These are phyloP conservation scores for Porites australiensis DNA, from an alignment of 64 coral and sea anemone species.

Conservation along the genomic window DNA sequence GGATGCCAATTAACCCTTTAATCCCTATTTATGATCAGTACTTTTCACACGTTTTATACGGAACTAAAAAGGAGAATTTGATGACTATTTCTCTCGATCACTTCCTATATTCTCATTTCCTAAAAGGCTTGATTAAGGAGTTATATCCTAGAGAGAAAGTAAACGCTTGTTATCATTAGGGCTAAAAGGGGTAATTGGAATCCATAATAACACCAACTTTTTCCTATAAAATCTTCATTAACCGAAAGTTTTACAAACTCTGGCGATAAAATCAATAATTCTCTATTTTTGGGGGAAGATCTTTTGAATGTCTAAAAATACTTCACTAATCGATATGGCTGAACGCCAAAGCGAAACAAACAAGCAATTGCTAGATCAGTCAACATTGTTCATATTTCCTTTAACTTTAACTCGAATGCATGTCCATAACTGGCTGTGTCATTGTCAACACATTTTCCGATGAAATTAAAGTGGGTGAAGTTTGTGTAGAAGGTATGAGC, in stretches of 20 bases:
- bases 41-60: no score
- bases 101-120: no score
- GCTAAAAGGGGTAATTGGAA: neutral
- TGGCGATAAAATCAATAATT: conserved; percentile 46
- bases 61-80: no score
- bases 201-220: conserved; percentile 30
- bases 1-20: neutral
- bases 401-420: conserved; percentile 94
- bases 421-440: conserved; percentile 95
- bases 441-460: conserved; percentile 92
- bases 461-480: conserved; percentile 94
- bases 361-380: conserved; percentile 11
- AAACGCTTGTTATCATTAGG: no score
- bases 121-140: no score
- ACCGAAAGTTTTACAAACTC: conserved; percentile 60
- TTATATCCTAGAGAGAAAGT: no score
- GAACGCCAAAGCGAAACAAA: conserved; percentile 61
- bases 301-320: conserved; percentile 37
- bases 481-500: conserved; percentile 92
- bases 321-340: conserved; percentile 50
- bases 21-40: no score
- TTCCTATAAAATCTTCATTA: conserved; percentile 55
- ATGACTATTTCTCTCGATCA: no score
- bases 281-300: neutral
- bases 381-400: conserved; percentile 31